Evolutionary conservation across 2,113 vertebrate species (phyloP).

Genomic region (Cryptomyrus ogoouensis): DNA sequence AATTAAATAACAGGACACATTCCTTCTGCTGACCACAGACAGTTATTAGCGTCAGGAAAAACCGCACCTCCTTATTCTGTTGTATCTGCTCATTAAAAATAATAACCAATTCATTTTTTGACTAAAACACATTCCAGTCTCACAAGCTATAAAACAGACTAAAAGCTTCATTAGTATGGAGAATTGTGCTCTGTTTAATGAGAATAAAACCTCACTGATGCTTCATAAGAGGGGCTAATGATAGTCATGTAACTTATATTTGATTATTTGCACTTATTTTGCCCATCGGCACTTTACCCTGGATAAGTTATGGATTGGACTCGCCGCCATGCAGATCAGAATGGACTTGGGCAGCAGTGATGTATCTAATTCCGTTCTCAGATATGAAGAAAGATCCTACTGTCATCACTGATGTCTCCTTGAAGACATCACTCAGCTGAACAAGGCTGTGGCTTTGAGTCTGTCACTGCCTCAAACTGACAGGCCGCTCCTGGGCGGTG

Average conservation of each 20-base stretch:
- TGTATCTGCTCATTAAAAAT: background rate
- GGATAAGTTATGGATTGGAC: background rate
- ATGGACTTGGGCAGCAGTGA: background rate
- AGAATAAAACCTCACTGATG: background rate
- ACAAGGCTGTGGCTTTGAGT: constrained; percentile 29
- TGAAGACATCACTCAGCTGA: constrained; percentile 32
- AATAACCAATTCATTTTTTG: background rate
- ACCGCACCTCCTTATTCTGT: background rate
- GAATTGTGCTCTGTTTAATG: background rate
- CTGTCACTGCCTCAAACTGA: constrained; percentile 13
- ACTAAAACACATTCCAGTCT: background rate
- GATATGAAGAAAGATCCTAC: constrained; percentile 23
- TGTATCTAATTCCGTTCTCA: background rate
- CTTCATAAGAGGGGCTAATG: background rate
- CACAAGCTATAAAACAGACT: background rate
- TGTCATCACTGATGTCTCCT: constrained; percentile 30
- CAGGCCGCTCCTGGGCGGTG: background rate
- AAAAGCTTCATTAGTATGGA: background rate
- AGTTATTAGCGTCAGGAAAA: background rate
- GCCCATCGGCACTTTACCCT: background rate
- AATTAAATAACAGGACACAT: background rate
- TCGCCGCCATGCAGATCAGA: background rate
- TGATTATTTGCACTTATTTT: background rate
- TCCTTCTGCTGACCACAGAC: background rate
- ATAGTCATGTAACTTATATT: background rate